These are phyloP conservation scores for Quadroppia sp. DNA, from an alignment of 2,888 invertebrate genomes.

Conservation along the genomic window DNA sequence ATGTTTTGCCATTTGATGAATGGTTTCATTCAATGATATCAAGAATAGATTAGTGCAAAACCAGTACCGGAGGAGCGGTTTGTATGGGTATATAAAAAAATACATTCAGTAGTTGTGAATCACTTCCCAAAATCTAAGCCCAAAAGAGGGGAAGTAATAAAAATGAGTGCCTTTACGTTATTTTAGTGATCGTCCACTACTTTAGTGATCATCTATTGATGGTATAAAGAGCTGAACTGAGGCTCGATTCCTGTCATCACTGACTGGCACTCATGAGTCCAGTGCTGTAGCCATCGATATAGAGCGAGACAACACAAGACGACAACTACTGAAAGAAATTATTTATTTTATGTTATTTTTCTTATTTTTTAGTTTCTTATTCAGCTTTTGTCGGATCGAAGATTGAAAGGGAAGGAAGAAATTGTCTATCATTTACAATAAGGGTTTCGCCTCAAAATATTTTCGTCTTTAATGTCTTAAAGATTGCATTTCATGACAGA, in stretches of 20 bases:
- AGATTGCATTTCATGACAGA: constrained; percentile 18
- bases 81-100: not conserved
- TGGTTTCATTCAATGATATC: constrained; percentile 25
- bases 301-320: not conserved
- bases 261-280: not conserved
- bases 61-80: not conserved
- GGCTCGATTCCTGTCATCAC: constrained; percentile 2
- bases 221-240: constrained; percentile 8
- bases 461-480: constrained; percentile 15
- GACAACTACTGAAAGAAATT: not conserved
- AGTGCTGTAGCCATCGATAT: not conserved
- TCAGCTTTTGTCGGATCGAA: not conserved
- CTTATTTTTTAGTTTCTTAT: not conserved
- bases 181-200: constrained; percentile 19
- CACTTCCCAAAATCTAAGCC: not conserved
- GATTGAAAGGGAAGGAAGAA: constrained; percentile 31
- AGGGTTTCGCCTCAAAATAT: not conserved
- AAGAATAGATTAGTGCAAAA: constrained; percentile 27
- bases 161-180: not conserved
- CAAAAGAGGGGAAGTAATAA: constrained; percentile 8
- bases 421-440: constrained; percentile 28
- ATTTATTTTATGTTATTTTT: constrained; percentile 2
- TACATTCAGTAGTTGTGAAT: not conserved
- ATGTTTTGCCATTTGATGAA: constrained; percentile 30
- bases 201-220: constrained; percentile 6